Conservation (phyloP, 2,113 vertebrate genomes). For the Xiphophorus maculatus region DNA sequence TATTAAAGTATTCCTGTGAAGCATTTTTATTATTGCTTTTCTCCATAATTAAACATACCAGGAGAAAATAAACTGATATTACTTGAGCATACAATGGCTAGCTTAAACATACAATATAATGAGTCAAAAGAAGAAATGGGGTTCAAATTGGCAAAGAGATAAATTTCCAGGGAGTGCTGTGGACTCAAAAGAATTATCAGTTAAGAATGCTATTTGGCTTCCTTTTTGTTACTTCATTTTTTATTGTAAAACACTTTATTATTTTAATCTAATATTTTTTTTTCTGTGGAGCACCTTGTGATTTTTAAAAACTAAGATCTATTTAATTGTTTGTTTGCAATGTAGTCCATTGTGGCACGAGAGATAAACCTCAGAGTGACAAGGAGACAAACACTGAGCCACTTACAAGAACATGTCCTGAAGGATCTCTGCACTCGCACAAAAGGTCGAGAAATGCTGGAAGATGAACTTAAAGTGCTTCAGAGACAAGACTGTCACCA, state of each 20-base stretch:
- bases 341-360: slow-evolving; percentile 55
- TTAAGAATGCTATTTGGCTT: background rate
- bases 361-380: slow-evolving; percentile 67
- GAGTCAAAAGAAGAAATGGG: too few species aligned
- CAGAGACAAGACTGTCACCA: slow-evolving; percentile 64
- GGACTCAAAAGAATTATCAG: too few species aligned
- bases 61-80: too few species aligned
- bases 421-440: slow-evolving; percentile 50
- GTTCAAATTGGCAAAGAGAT: too few species aligned
- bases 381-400: slow-evolving; percentile 56
- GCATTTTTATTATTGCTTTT: too few species aligned
- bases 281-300: background rate
- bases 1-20: too few species aligned
- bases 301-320: background rate
- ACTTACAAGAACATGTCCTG: slow-evolving; percentile 59
- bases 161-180: too few species aligned
- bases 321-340: slow-evolving; percentile 48
- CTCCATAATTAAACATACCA: too few species aligned
- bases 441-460: slow-evolving; percentile 54
- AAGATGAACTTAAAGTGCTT: slow-evolving; percentile 55
- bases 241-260: background rate
- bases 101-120: too few species aligned
- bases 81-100: too few species aligned
- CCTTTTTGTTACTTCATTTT: background rate
- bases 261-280: background rate